These are phyloP conservation scores for Australoheros facetus DNA, from an alignment of 2,797 vertebrate species.

Conservation along the genomic window DNA sequence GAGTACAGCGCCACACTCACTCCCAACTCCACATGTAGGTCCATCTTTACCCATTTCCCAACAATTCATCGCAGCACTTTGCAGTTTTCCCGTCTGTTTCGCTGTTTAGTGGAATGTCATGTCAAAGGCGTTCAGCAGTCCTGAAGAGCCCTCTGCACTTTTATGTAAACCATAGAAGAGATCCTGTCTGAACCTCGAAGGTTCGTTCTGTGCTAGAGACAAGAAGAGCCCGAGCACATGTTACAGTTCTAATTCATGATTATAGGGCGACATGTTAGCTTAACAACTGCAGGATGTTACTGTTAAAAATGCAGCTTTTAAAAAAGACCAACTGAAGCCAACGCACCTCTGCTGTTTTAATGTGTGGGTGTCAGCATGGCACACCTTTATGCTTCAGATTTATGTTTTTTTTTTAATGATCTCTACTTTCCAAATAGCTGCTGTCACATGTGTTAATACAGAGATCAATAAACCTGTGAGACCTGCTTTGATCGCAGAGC, in stretches of 20 bases:
- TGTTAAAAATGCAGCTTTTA: conserved; percentile 49
- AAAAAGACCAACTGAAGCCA: conserved; percentile 34
- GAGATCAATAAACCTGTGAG: conserved; percentile 21
- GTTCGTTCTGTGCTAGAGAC: conserved; percentile 37
- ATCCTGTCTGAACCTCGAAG: conserved; percentile 13
- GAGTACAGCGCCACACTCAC: conserved; percentile 28
- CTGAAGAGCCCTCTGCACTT: conserved; percentile 37
- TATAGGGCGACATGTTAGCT: conserved; percentile 26
- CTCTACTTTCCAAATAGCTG: not conserved
- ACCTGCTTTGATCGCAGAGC: conserved; percentile 25
- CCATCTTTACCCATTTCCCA: conserved; percentile 21
- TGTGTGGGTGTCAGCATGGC: conserved; percentile 46
- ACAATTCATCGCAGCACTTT: conserved; percentile 23
- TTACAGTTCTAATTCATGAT: conserved; percentile 13
- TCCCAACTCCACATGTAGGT: conserved; percentile 32
- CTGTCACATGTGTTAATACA: not conserved
- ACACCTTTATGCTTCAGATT: conserved; percentile 18
- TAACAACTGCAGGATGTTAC: conserved; percentile 19
- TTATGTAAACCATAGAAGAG: conserved; percentile 57
- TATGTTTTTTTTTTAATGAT: conserved; percentile 6
- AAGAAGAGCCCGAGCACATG: conserved; percentile 9
- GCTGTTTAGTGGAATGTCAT: conserved; percentile 67
- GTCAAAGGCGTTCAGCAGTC: conserved; percentile 22
- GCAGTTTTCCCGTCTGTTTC: conserved; percentile 19
- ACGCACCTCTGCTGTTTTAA: not conserved